Base-by-base conservation (phyloP, 2,797 vertebrate genomes). In the Ataeniobius toweri region DNA sequence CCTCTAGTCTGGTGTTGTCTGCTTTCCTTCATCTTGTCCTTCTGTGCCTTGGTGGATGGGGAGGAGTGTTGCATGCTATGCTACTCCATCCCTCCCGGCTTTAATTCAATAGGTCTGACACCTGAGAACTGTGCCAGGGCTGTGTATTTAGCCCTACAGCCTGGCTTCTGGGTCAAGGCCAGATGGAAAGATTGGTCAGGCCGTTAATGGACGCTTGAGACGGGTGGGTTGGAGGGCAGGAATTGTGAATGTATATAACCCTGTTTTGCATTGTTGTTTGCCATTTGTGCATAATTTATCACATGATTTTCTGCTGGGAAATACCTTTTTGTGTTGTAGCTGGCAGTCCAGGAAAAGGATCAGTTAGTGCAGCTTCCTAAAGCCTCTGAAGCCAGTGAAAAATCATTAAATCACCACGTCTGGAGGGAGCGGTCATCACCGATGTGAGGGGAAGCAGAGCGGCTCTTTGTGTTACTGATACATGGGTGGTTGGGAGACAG, bases 401-500 rank as follows among this genome's bases (percentile, higher is more conserved):
- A 89, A 89, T 87, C 86, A 86, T 92, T 91, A 89, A 92, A 90
- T 89, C 86, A 88, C 79, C 58, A 24, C 53, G 82, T 86, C 80
- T 86, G 77, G 79, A 90, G 88, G 80, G 85, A 80, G 84, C 69
- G 55, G 85, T 71, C 89, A 69, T 84, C 80, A 87, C 75, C 92
- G 93, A 91, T 91, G 89, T 91, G 77, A 84, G 76, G 76, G 82
- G 83, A 81, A 56, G 68, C 80, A 80, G 83, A 80, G 88, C 74
- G 75, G 81, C 76, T 90, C 85, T 92, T 91, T 92, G 89, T 92
- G 90, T 76, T 75, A 86, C 77, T 83, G 88, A 93, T 92, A 86
- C 83, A 74, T 50, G 7, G 70, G 4, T 24, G 44, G 85, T 61
- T 46, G 75, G 4, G n/a, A 51, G 85, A 51, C 50, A 8, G 80